Conservation (phyloP, 2,888 invertebrate genomes). For the Mallateleia sp. region DNA sequence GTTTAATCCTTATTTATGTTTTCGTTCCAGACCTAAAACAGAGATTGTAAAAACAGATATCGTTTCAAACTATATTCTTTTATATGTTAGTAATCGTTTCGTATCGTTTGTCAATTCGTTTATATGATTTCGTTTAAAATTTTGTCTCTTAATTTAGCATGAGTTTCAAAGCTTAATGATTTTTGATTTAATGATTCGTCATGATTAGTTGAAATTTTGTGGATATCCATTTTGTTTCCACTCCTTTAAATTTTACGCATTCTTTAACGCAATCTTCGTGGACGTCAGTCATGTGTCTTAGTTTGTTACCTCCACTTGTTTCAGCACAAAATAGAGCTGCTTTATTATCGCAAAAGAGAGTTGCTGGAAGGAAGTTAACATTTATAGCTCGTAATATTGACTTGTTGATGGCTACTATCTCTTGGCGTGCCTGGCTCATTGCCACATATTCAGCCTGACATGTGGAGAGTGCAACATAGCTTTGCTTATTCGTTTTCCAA, state of each 20-base stretch:
- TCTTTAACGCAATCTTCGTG: conserved; percentile 27
- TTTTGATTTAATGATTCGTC: too few relatives aligned
- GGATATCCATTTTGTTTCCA: conserved; percentile 5
- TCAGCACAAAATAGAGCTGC: conserved; percentile 20
- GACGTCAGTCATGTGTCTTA: too few relatives aligned
- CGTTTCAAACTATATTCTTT: too few relatives aligned
- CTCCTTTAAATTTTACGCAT: too few relatives aligned
- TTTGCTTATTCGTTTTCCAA: background rate
- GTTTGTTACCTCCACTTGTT: conserved; percentile 36
- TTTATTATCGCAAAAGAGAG: conserved; percentile 34
- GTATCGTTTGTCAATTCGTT: too few relatives aligned
- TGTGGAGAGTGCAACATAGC: too few relatives aligned
- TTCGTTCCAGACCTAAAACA: too few relatives aligned
- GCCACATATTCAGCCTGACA: too few relatives aligned
- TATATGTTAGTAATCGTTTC: background rate
- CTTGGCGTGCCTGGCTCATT: too few relatives aligned
- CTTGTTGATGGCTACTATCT: background rate
- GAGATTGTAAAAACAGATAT: too few relatives aligned
- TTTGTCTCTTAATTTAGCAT: background rate
- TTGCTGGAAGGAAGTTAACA: conserved; percentile 17
- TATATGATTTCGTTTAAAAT: background rate
- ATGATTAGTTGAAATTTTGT: background rate
- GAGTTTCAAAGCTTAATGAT: background rate
- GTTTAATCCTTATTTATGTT: too few relatives aligned
- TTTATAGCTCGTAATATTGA: background rate